A percentile compares a stretch with the other conserved stretches of the same genome.
These are phyloP conservation scores for Scaptomyza tumidula DNA, from an alignment of 2,888 invertebrate species.

Conservation along the genomic window DNA sequence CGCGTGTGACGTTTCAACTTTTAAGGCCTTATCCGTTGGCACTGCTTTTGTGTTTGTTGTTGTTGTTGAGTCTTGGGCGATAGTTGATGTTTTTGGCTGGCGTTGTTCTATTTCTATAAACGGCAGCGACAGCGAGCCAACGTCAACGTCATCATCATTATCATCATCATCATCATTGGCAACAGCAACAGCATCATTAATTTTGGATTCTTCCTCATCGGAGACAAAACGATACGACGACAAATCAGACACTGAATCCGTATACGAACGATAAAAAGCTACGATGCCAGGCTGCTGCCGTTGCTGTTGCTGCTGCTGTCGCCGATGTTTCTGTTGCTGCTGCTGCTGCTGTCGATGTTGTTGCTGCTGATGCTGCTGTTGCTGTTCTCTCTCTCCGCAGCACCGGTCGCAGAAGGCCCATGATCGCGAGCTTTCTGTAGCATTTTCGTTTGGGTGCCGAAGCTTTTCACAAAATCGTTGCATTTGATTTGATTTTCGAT, in stretches of 20 bases:
- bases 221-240: conserved; percentile 83
- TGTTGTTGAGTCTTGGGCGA: conserved; percentile 47
- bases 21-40: conserved; percentile 53
- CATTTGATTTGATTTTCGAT: conserved; percentile 36
- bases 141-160: conserved; percentile 67
- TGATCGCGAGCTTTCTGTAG: conserved; percentile 70
- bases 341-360: conserved; percentile 30
- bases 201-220: conserved; percentile 76
- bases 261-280: conserved; percentile 68
- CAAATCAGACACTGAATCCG: conserved; percentile 83
- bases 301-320: conserved; percentile 26
- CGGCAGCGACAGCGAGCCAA: conserved; percentile 60
- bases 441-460: conserved; percentile 34
- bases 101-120: conserved; percentile 78
- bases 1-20: conserved; percentile 61
- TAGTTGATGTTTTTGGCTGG: conserved; percentile 64
- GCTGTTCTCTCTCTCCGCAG: conserved; percentile 71
- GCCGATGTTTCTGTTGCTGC: conserved; percentile 25
- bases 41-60: conserved; percentile 44
- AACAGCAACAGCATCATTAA: conserved; percentile 35
- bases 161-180: conserved; percentile 39
- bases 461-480: conserved; percentile 49
- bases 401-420: conserved; percentile 77
- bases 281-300: conserved; percentile 62
- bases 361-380: conserved; percentile 26